Evolutionary conservation across 2,113 vertebrate genomes (phyloP), one percentile per base, ranked within the genome.

Genomic region (Dendrocopos noguchii): DNA sequence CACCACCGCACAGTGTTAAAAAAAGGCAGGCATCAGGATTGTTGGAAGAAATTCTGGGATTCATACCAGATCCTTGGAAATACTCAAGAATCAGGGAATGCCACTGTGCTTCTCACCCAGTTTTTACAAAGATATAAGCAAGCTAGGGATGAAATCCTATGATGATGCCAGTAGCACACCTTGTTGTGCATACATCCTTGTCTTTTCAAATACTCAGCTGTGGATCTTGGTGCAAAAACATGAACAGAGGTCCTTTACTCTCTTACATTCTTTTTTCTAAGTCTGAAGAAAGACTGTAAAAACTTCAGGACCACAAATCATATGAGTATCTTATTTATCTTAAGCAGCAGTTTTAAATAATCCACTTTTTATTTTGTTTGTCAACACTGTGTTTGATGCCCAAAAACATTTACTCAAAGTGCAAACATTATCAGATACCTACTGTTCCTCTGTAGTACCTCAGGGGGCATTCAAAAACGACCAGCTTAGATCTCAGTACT

Each of bases 401-500:
- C 63, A 44, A 76, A 95, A 94, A 96, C 95, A 96, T 95, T 98
- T 97, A 97, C 96, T 96, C 86, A 1, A 94, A 97, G 91, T 96
- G 94, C 88, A 97, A 97, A 97, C 78, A 91, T 91, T 96, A 93
- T 95, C 95, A 96, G 97, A 97, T 96, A 97, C 96, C 89, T 96
- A 96, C 61, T 88, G 95, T 97, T 97, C 95, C 84, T 97, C 96
- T 97, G 93, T 95, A 87, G 86, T 79, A 96, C 94, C 96, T 97
- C 91, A 81, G 93, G 93, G 95, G 71, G 84, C 27, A 94, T 97
- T 96, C 86, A 88, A 96, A 96, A 93, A 86, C 56, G 9, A 28
- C 88, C 85, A 94, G 84, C 94, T 98, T 96, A 97, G 97, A 97
- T 98, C 95, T 97, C 93, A 9, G 14, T 47, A 97, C 97, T 97